phyloP scores from a whole-genome alignment of 2,113 vertebrate genomes.

The Hystrix brachyura region DNA sequence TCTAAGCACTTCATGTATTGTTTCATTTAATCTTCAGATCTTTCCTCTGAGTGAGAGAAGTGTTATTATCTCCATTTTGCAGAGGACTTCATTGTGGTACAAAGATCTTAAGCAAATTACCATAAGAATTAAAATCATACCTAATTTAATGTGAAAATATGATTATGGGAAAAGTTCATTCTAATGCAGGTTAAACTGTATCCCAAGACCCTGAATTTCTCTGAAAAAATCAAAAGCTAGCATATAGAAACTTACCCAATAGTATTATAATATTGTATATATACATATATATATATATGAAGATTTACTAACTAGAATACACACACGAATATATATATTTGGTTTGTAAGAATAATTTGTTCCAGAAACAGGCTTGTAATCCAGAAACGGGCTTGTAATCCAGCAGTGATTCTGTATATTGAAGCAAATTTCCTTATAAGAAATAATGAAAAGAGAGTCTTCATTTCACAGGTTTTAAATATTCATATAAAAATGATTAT shows the following conservation, averaged over 20 bases:
- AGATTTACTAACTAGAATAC: too few species aligned
- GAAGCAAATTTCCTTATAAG: not conserved
- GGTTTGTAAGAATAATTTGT: not conserved
- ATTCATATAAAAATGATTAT: not conserved
- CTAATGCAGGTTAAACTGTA: not conserved
- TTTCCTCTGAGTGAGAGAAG: not conserved
- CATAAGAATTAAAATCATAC: not conserved
- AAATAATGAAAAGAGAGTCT: not conserved
- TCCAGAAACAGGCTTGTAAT: not conserved
- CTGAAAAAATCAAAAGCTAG: not conserved
- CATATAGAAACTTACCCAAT: not conserved
- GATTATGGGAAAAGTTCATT: not conserved
- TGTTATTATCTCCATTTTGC: not conserved
- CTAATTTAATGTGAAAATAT: not conserved
- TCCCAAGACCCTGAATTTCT: not conserved
- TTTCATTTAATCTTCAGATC: not conserved
- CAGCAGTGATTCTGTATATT: not conserved
- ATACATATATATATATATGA: not conserved
- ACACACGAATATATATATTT: not conserved
- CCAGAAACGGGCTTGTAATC: not conserved
- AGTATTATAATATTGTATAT: not conserved
- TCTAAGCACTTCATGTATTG: not conserved
- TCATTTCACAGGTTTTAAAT: not conserved
- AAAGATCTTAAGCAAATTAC: not conserved
- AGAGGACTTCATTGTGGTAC: fast-evolving